Evolutionary conservation across 2,113 vertebrate genomes (phyloP).

Genomic region (Cololabis saira): DNA sequence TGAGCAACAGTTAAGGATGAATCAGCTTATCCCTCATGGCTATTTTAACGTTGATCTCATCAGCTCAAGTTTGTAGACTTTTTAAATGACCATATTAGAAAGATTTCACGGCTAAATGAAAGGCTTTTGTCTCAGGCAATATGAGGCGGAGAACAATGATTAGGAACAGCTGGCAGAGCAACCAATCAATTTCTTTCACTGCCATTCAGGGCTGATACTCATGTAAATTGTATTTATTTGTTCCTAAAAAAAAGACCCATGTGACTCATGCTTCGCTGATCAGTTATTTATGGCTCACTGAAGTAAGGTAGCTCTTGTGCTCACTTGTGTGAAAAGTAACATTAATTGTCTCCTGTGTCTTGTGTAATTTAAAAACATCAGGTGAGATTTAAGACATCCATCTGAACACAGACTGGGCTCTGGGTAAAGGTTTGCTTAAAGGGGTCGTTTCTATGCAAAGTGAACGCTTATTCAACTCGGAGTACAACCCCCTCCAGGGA

Average conservation of each 20-base stretch:
- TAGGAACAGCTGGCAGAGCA: constrained; percentile 30
- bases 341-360: constrained; percentile 23
- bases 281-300: constrained; percentile 22
- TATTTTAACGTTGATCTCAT: neutral
- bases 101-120: too few relatives aligned
- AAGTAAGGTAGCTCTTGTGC: neutral
- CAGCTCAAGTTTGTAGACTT: neutral
- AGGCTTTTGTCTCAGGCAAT: constrained; percentile 41
- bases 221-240: constrained; percentile 6
- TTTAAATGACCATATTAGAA: neutral
- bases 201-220: constrained; percentile 9
- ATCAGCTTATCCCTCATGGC: neutral
- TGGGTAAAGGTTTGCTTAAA: neutral
- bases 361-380: constrained; percentile 9
- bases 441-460: neutral
- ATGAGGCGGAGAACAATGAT: constrained; percentile 41
- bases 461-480: neutral
- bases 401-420: neutral
- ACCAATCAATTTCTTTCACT: constrained; percentile 26
- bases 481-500: neutral
- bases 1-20: neutral
- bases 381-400: neutral
- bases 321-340: neutral
- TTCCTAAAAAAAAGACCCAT: constrained; percentile 9
- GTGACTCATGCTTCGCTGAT: constrained; percentile 18